A percentile compares a stretch with the other conserved stretches of the same genome.
These are phyloP conservation scores for Lepus americanus DNA, from an alignment of 2,113 vertebrate species.

Conservation along the genomic window DNA sequence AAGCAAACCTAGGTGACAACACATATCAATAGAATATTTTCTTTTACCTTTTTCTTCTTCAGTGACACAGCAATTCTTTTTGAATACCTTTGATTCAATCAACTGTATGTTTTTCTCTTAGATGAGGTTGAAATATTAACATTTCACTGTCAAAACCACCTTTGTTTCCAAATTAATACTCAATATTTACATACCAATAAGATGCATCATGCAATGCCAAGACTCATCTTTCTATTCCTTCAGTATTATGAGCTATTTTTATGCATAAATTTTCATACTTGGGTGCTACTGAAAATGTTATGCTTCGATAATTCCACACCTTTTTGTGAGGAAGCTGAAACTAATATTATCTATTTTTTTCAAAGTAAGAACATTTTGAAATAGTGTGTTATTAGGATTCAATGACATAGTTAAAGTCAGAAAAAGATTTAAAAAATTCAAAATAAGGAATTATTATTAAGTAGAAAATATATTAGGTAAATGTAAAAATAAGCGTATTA, in stretches of 20 bases:
- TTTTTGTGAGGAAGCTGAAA: background rate
- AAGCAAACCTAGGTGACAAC: slow-evolving; percentile 71
- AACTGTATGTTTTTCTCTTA: slow-evolving; percentile 31
- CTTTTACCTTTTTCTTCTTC: slow-evolving; percentile 66
- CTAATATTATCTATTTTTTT: background rate
- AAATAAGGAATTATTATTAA: background rate
- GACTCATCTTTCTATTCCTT: slow-evolving; percentile 55
- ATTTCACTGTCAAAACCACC: slow-evolving; percentile 70
- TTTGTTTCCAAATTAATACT: slow-evolving; percentile 75
- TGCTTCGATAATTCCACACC: background rate
- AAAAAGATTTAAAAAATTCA: background rate
- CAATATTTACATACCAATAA: slow-evolving; percentile 70
- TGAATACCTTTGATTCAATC: slow-evolving; percentile 74
- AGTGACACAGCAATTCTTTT: slow-evolving; percentile 54
- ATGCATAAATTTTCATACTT: slow-evolving; percentile 28
- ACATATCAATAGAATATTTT: slow-evolving; percentile 52
- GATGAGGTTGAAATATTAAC: slow-evolving; percentile 67
- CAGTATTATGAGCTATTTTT: background rate
- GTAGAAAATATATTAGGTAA: background rate
- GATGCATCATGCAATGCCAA: slow-evolving; percentile 1
- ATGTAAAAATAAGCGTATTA: background rate
- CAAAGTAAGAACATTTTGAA: background rate
- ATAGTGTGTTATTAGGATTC: background rate
- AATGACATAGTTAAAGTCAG: background rate
- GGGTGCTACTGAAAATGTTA: background rate